Conservation (phyloP, 2,888 invertebrate genomes). For the Callinectes sapidus region DNA sequence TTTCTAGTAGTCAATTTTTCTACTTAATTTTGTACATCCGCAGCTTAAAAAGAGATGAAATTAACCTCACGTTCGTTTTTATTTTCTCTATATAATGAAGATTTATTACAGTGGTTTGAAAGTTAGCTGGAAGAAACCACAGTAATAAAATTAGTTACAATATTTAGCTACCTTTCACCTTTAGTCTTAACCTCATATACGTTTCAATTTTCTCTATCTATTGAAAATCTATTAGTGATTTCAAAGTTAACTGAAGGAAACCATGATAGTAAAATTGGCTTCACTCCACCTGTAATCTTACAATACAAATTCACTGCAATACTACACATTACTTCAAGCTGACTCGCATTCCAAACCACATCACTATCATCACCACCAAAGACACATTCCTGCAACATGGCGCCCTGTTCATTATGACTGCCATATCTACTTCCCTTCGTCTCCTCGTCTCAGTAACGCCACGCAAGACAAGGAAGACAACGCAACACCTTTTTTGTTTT, state of each 20-base stretch:
- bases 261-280: too few relatives aligned
- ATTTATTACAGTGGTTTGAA: too few relatives aligned
- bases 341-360: background rate
- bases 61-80: background rate
- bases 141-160: too few relatives aligned
- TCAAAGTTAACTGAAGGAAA: too few relatives aligned
- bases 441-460: background rate
- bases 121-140: too few relatives aligned
- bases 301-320: background rate
- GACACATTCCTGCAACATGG: background rate
- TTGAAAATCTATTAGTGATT: too few relatives aligned
- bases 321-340: background rate
- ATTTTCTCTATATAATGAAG: too few relatives aligned
- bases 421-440: background rate
- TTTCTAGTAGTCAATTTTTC: background rate
- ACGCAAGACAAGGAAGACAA: background rate
- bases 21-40: background rate
- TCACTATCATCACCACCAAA: background rate
- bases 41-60: background rate
- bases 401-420: background rate
- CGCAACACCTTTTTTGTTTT: background rate
- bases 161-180: too few relatives aligned
- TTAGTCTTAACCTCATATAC: too few relatives aligned
- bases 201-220: too few relatives aligned
- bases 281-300: background rate